Evolutionary conservation across 2,113 vertebrate species (phyloP).

Genomic region (Actinemys pallida): DNA sequence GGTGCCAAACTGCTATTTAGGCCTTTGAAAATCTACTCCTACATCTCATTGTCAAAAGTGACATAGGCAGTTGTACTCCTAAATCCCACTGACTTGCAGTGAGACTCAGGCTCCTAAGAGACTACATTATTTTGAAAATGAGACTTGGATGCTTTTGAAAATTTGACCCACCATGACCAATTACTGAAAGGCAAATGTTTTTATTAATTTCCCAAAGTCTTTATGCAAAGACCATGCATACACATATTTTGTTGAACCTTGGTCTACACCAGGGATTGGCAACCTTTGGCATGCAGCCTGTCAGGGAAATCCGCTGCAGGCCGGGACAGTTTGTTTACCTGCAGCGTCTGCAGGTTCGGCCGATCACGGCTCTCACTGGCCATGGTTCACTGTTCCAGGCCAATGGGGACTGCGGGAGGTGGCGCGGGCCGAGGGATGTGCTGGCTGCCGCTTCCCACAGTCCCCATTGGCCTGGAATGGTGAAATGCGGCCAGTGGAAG

Average conservation of each 20-base stretch:
- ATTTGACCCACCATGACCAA: neutral
- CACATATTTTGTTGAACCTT: neutral
- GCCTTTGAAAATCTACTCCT: neutral
- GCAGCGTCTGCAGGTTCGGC: too few species aligned
- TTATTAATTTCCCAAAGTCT: neutral
- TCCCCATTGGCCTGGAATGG: too few species aligned
- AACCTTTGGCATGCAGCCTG: too few species aligned
- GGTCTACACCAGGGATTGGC: neutral
- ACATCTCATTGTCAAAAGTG: neutral
- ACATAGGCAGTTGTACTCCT: neutral
- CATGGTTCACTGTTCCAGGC: too few species aligned
- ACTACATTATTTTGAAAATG: neutral
- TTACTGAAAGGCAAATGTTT: neutral
- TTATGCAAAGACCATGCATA: neutral
- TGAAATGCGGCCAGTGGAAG: too few species aligned
- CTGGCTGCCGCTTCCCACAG: too few species aligned
- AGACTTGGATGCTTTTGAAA: neutral
- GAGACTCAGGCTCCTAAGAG: neutral
- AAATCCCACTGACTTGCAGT: neutral
- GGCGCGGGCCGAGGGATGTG: too few species aligned
- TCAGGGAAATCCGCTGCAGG: too few species aligned
- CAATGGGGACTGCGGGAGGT: too few species aligned
- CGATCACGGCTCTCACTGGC: too few species aligned
- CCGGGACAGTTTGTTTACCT: too few species aligned
- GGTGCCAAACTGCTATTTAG: neutral